Base-by-base conservation (phyloP, 2,888 invertebrate species). In the Tiliacea citrago region DNA sequence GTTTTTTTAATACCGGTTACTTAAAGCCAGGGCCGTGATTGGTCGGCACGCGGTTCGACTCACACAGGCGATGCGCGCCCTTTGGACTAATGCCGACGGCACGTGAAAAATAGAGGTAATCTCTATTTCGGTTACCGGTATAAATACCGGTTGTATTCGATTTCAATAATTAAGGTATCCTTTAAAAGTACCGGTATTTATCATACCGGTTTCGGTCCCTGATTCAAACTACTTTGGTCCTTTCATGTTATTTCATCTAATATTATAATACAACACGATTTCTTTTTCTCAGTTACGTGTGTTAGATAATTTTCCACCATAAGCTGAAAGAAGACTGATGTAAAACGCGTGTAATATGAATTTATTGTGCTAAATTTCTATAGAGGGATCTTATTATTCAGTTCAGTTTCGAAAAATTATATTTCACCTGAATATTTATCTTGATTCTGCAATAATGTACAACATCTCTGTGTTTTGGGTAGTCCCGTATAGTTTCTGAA, bases 381-480 rank as follows among this genome's bases (percentile, higher is more conserved):
- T 58, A 83, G 84, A 83, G 84, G 88, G 88, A 86, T 75, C 77
- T 81, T 79, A 79, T 81, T 82, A 88, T 86, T 83, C 75, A 77
- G 88, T 85, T 87, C 87, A 88, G 87, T 88, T 89, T 88, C 83
- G 82, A 82, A 68, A 81, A 75, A 85, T 86, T 87, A 84, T 42
- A 9, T 85, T 86, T 86, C 18, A 18, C 84, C 85, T 86, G 82
- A 89, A 87, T 90, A 88, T 88, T 85, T 89, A 88, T 84, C 86
- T 77, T 83, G 77, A 75, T 88, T 62, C 24, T 39, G 60, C 12
- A 16, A 24, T 16, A 51, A 35, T 42, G 10, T 35, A 65, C 13
- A 3, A 53, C 10, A 75, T 21, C 47, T 68, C 29, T 35, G 49
- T 21, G n/a, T 57, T 62, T 57, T 47, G 4, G 16, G 29, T n/a